Percentiles rank a stretch among this genome's conserved stretches.
Conservation (phyloP, 2,888 invertebrate species). For the Frankliniella fusca region DNA sequence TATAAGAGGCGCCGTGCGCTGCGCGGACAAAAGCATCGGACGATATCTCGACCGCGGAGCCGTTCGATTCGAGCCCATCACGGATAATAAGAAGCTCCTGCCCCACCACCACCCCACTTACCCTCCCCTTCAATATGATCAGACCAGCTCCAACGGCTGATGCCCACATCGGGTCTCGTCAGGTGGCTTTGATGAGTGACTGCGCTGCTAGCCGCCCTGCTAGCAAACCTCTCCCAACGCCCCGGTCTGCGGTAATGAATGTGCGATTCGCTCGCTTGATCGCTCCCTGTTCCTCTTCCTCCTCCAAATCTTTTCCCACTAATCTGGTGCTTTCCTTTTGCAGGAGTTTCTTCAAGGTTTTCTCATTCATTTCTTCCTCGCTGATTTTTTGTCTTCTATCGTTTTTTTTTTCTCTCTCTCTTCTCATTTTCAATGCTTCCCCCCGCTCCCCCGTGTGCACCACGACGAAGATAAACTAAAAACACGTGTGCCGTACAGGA, state of each 20-base stretch:
- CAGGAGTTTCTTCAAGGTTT: neutral
- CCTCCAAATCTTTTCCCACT: neutral
- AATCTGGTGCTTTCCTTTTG: neutral
- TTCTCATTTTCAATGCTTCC: neutral
- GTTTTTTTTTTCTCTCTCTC: neutral
- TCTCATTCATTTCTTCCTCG: neutral
- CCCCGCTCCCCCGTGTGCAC: neutral
- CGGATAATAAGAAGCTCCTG: no score
- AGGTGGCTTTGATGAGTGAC: slow-evolving; percentile 8
- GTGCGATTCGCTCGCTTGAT: slow-evolving; percentile 5
- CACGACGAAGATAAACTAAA: no score
- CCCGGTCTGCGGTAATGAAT: neutral
- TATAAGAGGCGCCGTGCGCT: no score
- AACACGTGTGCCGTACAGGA: no score
- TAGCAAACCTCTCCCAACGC: neutral
- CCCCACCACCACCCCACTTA: neutral
- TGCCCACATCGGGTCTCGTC: neutral
- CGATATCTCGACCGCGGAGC: no score
- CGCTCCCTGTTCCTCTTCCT: neutral
- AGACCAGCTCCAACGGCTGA: no score
- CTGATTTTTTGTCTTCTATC: no score
- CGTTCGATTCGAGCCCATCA: no score
- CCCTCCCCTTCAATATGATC: no score
- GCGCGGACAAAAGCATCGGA: no score
- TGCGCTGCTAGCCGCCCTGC: neutral